Evolutionary conservation across 2,888 invertebrate genomes (phyloP).

Genomic region (Cyrtodaria siliqua): DNA sequence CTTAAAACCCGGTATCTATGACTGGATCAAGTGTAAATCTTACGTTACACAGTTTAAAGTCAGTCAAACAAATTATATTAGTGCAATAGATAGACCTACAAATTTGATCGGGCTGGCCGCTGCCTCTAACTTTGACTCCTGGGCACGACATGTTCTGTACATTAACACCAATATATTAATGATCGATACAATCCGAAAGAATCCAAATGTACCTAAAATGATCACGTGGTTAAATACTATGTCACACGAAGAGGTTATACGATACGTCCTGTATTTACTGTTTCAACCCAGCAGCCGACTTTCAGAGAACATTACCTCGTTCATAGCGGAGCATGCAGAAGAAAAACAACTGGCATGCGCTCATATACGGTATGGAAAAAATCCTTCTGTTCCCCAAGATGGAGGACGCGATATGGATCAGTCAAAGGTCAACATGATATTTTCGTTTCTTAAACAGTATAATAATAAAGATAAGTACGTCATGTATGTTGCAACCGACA

Average conservation of each 20-base stretch:
- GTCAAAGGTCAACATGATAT: conserved; percentile 22
- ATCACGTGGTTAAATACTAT: conserved; percentile 24
- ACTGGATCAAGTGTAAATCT: conserved; percentile 32
- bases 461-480: conserved; percentile 9
- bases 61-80: neutral
- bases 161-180: conserved; percentile 9
- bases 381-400: conserved; percentile 42
- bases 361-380: conserved; percentile 46
- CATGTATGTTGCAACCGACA: conserved; percentile 45
- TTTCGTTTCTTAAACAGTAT: conserved; percentile 21
- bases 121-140: neutral
- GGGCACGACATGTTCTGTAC: neutral
- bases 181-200: conserved; percentile 6
- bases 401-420: neutral
- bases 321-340: neutral
- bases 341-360: conserved; percentile 25
- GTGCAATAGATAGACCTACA: neutral
- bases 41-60: neutral
- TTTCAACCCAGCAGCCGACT: conserved; percentile 16
- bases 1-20: conserved; percentile 22
- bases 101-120: neutral
- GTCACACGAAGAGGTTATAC: conserved; percentile 6
- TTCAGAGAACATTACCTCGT: neutral
- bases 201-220: neutral
- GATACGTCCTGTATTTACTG: conserved; percentile 16